Base-by-base conservation (phyloP, 2,888 invertebrate genomes). In the Macaria liturata region DNA sequence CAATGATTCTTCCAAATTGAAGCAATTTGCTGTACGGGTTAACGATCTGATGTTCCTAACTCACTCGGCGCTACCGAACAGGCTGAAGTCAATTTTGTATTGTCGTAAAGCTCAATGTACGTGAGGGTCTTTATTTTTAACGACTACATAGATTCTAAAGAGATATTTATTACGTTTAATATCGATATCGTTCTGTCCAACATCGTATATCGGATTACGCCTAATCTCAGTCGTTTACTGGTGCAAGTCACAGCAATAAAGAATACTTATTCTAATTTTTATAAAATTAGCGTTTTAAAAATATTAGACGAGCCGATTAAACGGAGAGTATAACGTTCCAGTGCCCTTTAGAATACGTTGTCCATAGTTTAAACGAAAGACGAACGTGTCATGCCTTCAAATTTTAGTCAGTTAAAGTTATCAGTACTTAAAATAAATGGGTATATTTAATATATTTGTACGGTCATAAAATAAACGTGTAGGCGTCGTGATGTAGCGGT, bases 11-110 rank as follows among this genome's bases (percentile, higher is more conserved):
- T 91, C 87, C 87, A 88, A 90, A 89, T 87, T 82, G 79, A 87
- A 84, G 83, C 84, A 81, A 72, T 81, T 85, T 78, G 84, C 81
- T 81, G 86, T 89, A 89, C 91, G 90, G 91, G 90, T 90, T 87
- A 79, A 84, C 86, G 90, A 89, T 88, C 88, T 88, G 88, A 91
- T 91, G 91, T 91, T 91, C 91, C 91, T 91, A 91, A 83, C 74
- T 79, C 85, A 80, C 76, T 84, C 81, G 4, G 75, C 79, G 75
- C 72, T 71, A 73, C 72, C 69, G 74, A 75, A 79, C 81, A 76
- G 83, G 81, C 82, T 78, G 72, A 80, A 84, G 91, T 91, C 89
- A 89, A 89, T 91, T 89, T 82, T 88, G 76, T 78, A 88, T 84
- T 84, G 86, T 89, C 83, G 81, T 85, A 80, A 84, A 86, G 91